Evolutionary conservation across 2,113 vertebrate species (phyloP), one percentile per base, ranked within the genome.

Genomic region (Puma concolor): DNA sequence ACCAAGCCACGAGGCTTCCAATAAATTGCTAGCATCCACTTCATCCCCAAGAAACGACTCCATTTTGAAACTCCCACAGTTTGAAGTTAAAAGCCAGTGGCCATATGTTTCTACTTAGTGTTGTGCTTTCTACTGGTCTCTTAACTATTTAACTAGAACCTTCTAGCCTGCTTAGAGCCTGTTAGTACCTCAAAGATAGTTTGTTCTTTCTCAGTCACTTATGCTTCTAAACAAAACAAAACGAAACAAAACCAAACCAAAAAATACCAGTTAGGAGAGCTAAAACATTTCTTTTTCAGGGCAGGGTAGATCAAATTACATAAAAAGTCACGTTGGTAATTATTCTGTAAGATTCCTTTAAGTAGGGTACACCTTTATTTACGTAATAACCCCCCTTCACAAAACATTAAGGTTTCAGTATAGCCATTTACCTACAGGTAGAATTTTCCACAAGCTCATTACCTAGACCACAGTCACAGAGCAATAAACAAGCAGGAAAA

Each of bases 281-380:
- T 83, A 88, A 83, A 80, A 80, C 25, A 83, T 93, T 87, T 92
- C 54, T n/a, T 95, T 95, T 91, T 54, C 96, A 90, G 48, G 94
- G 66, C 74, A 50, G 60, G 52, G 11, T 72, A 11, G n/a, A 87
- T 50, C 64, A 92, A 92, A 74, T 88, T 84, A 83, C 54, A 81
- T 79, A 79, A 86, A 96, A 95, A 71, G 60, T 86, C 74, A 54
- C 81, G 54, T 72, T 17, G 44, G 41, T 64, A 92, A 95, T 95
- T 95, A 90, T 84, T 60, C 74, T 74, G 13, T 63, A 88, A 87
- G 88, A 92, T 92, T 74, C 48, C 48, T 67, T 95, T 81, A 90
- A 86, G 83, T 83, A 79, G 27, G 74, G 48, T 36, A 88, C 15
- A 71, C 5, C 16, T 89, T 77, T 94, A 21, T 87, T 25, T 41